phyloP scores from a whole-genome alignment of 2,113 vertebrate genomes.

The Peromyscus californicus region DNA sequence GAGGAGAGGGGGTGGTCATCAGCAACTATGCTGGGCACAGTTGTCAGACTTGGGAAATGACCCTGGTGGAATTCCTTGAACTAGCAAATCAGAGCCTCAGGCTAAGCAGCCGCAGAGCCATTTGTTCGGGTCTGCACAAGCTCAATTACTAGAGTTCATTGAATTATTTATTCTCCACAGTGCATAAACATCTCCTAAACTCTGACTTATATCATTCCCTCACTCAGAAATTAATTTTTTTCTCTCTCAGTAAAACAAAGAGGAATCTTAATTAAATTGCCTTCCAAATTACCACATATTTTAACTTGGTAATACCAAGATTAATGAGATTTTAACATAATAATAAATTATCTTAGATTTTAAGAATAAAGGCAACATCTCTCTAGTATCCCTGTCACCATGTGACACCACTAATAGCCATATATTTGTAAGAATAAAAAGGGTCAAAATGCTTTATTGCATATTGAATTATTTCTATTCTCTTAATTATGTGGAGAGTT shows the following conservation, averaged over 20 bases:
- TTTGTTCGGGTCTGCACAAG: neutral
- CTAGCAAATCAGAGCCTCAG: constrained; percentile 27
- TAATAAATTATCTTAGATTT: constrained; percentile 16
- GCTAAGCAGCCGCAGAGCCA: neutral
- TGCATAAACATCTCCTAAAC: neutral
- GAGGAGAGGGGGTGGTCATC: neutral
- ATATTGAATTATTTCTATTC: constrained; percentile 43
- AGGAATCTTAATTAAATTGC: constrained; percentile 2
- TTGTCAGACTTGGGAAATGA: neutral
- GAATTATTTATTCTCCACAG: constrained; percentile 40
- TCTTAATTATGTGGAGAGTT: neutral
- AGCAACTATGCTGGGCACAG: neutral
- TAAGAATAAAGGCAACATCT: constrained; percentile 42
- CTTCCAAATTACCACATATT: constrained; percentile 36
- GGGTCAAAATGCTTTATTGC: neutral
- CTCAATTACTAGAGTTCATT: constrained; percentile 21
- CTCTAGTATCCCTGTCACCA: neutral
- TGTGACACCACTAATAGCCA: neutral
- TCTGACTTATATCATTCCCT: constrained; percentile 2
- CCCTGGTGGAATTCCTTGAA: constrained; percentile 8
- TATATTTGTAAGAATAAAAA: constrained; percentile 11
- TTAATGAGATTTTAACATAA: constrained; percentile 43
- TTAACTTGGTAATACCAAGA: constrained; percentile 1
- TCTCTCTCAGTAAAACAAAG: constrained; percentile 4
- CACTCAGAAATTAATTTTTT: neutral